Evolutionary conservation across 2,888 invertebrate species (phyloP).

Genomic region (Beris morrisii): DNA sequence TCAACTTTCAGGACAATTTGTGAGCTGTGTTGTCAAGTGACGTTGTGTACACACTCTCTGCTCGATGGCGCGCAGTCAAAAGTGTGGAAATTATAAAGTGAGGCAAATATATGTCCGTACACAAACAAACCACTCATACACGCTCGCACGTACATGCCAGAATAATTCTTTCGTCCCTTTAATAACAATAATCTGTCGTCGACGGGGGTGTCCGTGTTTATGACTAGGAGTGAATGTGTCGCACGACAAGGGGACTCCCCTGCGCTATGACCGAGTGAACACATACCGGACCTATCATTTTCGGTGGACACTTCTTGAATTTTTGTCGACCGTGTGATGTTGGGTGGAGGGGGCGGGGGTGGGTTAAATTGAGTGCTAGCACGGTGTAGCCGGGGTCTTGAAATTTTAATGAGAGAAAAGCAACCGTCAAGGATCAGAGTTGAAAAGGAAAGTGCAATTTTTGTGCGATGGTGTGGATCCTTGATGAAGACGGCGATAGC

Average conservation of each 20-base stretch:
- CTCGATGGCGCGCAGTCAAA: conserved; percentile 13
- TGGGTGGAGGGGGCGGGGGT: no score
- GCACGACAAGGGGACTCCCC: conserved; percentile 16
- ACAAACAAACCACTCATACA: conserved; percentile 26
- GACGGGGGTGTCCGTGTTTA: conserved; percentile 30
- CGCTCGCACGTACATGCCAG: background rate
- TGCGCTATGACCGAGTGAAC: conserved; percentile 29
- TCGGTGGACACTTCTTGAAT: conserved; percentile 12
- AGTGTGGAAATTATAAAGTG: conserved; percentile 31
- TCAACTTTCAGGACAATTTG: no score
- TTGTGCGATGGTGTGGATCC: background rate
- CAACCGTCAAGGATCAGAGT: conserved; percentile 1
- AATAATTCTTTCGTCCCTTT: conserved; percentile 9
- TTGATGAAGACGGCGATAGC: background rate
- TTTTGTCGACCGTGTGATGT: background rate
- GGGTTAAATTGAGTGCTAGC: conserved; percentile 25
- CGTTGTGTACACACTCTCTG: conserved; percentile 24
- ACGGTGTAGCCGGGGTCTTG: conserved; percentile 14
- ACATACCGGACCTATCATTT: conserved; percentile 22
- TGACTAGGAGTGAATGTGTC: conserved; percentile 20
- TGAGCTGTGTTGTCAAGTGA: conserved; percentile 6
- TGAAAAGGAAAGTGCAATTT: conserved; percentile 28
- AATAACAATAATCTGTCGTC: conserved; percentile 31
- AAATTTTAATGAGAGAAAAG: conserved; percentile 26
- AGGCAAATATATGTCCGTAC: conserved; percentile 22